phyloP scores from a whole-genome alignment of 2,888 invertebrate genomes.

The Antheraea yamamai region DNA sequence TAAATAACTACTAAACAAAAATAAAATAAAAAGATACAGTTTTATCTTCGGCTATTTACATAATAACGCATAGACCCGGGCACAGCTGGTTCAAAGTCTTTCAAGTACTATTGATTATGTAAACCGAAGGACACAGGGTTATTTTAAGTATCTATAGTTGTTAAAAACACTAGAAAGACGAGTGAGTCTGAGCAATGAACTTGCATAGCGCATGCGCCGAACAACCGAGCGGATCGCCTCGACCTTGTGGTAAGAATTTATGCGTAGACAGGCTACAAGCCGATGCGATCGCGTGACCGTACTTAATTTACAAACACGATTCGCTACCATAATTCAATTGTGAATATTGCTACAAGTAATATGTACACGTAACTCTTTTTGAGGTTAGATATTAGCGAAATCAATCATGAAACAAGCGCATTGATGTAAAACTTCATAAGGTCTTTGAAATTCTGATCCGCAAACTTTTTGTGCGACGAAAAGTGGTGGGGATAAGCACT shows the following conservation, averaged over 20 bases:
- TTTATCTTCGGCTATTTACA: too few species aligned
- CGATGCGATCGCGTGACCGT: constrained; percentile 17
- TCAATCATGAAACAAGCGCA: neutral
- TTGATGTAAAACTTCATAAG: too few species aligned
- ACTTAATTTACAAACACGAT: constrained; percentile 6
- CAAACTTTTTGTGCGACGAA: too few species aligned
- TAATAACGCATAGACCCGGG: too few species aligned
- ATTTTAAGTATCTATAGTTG: neutral
- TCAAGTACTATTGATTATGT: neutral
- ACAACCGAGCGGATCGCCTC: constrained; percentile 42
- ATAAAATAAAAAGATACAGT: too few species aligned
- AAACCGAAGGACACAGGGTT: neutral
- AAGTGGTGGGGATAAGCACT: too few species aligned
- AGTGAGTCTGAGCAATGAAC: constrained; percentile 51
- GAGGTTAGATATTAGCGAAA: neutral
- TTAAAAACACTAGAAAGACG: neutral
- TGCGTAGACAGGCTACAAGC: constrained; percentile 1
- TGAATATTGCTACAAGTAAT: neutral
- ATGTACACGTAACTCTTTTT: neutral
- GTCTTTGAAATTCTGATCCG: too few species aligned
- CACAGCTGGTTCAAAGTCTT: neutral
- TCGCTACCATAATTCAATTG: neutral
- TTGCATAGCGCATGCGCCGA: constrained; percentile 35
- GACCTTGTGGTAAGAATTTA: constrained; percentile 44
- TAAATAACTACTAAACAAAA: too few species aligned